Conservation (phyloP, 2,888 invertebrate species). For the Amiota mariae region DNA sequence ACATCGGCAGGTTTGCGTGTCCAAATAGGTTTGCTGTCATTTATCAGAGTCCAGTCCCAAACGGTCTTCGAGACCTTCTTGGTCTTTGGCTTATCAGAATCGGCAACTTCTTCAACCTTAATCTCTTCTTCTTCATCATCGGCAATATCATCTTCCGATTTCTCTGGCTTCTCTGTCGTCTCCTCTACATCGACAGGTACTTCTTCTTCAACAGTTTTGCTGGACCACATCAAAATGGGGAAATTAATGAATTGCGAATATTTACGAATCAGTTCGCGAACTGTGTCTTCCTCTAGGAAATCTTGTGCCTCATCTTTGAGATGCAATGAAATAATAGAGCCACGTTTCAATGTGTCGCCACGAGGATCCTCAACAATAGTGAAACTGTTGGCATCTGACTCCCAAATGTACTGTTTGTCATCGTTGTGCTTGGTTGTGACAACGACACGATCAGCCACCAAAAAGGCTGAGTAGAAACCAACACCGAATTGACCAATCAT, state of each 20-base stretch:
- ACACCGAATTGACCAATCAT: conserved; percentile 99
- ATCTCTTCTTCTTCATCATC: conserved; percentile 72
- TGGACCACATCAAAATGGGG: conserved; percentile 95
- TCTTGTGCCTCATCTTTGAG: conserved; percentile 98
- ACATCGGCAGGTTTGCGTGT: conserved; percentile 92
- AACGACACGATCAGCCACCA: conserved; percentile 96
- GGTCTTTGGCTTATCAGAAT: conserved; percentile 83
- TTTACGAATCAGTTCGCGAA: conserved; percentile 93
- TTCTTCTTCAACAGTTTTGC: conserved; percentile 83
- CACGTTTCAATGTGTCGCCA: conserved; percentile 91
- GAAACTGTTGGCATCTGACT: conserved; percentile 94
- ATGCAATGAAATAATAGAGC: conserved; percentile 88
- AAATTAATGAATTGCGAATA: conserved; percentile 99
- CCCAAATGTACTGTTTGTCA: conserved; percentile 97
- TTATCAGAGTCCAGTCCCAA: conserved; percentile 98
- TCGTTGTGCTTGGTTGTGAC: conserved; percentile 97
- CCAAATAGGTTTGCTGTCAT: conserved; percentile 99
- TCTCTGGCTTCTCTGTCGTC: conserved; percentile 64
- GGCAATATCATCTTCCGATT: conserved; percentile 75
- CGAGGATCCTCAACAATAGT: conserved; percentile 94
- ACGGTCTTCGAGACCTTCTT: conserved; percentile 94
- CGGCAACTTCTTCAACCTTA: conserved; percentile 79
- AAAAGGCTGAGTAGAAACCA: conserved; percentile 98
- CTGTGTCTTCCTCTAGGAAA: conserved; percentile 93
- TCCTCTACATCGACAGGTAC: conserved; percentile 78